Conservation (phyloP, 2,797 vertebrate species). For the Chelon labrosus region DNA sequence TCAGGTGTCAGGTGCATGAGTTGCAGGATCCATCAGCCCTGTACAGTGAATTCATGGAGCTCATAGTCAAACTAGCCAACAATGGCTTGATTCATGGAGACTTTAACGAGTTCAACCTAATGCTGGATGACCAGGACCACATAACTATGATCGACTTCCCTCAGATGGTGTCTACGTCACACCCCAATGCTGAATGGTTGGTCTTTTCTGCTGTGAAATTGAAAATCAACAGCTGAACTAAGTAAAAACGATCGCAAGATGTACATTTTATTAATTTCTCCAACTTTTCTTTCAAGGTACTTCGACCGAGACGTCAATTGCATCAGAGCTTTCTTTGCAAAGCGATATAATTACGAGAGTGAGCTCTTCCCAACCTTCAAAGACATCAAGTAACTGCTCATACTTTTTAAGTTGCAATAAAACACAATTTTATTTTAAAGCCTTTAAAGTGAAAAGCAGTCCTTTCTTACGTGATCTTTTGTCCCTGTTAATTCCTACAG, state of each 20-base stretch:
- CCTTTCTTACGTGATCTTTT: background rate
- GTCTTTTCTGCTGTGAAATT: slow-evolving; percentile 11
- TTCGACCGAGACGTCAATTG: slow-evolving; percentile 98
- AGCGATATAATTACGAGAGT: slow-evolving; percentile 92
- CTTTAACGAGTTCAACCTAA: slow-evolving; percentile 98
- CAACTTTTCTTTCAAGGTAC: slow-evolving; percentile 86
- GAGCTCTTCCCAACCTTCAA: slow-evolving; percentile 94
- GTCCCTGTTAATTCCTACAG: slow-evolving; percentile 70
- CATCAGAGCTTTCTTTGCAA: slow-evolving; percentile 93
- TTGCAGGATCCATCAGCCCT: slow-evolving; percentile 90
- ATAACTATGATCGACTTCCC: slow-evolving; percentile 98
- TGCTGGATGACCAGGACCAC: slow-evolving; percentile 92
- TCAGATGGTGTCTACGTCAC: slow-evolving; percentile 98
- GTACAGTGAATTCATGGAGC: slow-evolving; percentile 96
- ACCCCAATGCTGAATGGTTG: slow-evolving; percentile 95
- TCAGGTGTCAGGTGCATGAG: slow-evolving; percentile 90
- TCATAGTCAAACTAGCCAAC: slow-evolving; percentile 95
- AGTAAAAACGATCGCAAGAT: background rate
- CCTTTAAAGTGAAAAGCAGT: background rate
- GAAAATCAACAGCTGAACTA: background rate
- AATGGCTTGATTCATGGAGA: slow-evolving; percentile 98
- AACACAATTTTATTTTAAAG: background rate
- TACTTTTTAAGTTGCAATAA: background rate
- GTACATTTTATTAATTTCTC: slow-evolving; percentile 8
- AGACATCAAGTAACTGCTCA: slow-evolving; percentile 89